Percentiles rank a stretch among this genome's conserved stretches.
Conservation (phyloP, 2,113 vertebrate genomes). For the Passer montanus region DNA sequence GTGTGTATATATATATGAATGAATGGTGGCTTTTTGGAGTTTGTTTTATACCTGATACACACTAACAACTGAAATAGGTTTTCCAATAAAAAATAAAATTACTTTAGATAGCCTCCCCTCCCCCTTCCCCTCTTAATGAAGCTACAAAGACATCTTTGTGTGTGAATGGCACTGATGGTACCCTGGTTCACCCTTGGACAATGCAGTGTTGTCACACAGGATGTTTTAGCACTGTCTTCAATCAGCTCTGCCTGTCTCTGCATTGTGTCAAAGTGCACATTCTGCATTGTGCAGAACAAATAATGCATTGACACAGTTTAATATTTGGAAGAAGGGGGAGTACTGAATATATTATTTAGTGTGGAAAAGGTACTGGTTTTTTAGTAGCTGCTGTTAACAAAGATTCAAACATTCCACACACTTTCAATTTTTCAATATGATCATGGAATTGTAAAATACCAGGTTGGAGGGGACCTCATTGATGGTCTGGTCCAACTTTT, state of each 20-base stretch:
- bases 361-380: neutral
- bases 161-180: neutral
- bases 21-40: neutral
- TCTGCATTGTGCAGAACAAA: neutral
- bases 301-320: neutral
- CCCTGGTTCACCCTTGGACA: neutral
- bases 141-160: neutral
- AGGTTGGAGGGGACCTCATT: neutral
- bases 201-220: neutral
- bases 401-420: neutral
- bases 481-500: neutral
- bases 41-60: neutral
- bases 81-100: neutral
- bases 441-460: neutral
- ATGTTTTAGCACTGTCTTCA: neutral
- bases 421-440: neutral
- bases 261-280: neutral
- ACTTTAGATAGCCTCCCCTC: neutral
- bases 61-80: neutral
- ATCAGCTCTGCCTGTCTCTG: neutral
- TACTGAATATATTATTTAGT: neutral
- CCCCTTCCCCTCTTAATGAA: neutral
- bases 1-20: rapidly evolving
- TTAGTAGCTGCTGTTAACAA: neutral
- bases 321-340: neutral